Evolutionary conservation across 2,113 vertebrate genomes (phyloP), one percentile per base, ranked within the genome.

Genomic region (Fregata magnificens): DNA sequence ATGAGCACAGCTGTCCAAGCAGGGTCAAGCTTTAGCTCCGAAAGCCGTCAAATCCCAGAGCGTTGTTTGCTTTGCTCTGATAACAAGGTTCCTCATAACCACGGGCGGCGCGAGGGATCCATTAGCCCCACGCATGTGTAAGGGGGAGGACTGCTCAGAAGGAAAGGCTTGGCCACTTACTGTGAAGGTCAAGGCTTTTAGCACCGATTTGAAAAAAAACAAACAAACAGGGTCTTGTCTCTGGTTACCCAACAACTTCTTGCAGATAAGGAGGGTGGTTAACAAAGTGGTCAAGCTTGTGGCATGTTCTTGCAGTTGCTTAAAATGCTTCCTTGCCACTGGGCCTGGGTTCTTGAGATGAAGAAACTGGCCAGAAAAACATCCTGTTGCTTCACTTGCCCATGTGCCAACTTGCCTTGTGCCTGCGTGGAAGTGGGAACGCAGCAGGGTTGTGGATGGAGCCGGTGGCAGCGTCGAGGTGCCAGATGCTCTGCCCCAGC

Each of bases 281-380:
- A 45, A 16, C 24, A 11, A 38, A 73, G 91, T 34, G 86, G 92
- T 93, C 88, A 55, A 52, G 92, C 69, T 13, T 45, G 94, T 71
- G 77, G 90, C n/a, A 1, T 13, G 72, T 38, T 74, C 86, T 66
- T 69, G 88, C 76, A 40, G 74, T 80, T 88, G 85, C 90, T 81
- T 77, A 71, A 93, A 86, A 81, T 40, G n/a, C 52, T 97, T 74
- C 72, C 44, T 71, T 61, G 62, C 92, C 42, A 5, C 58, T 0
- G 2, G 29, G n/a, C 76, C 29, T 31, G 86, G 59, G 40, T 34
- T 61, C 76, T 67, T 10, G 56, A 78, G 49, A 84, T 91, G 93
- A 93, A 85, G 93, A 89, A 95, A 94, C 58, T 55, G 47, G 55
- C 61, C 73, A 93, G 83, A 84, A 95, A 95, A 86, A 74, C 78